phyloP scores from a whole-genome alignment of 2,113 vertebrate genomes.

The Blennius ocellaris region DNA sequence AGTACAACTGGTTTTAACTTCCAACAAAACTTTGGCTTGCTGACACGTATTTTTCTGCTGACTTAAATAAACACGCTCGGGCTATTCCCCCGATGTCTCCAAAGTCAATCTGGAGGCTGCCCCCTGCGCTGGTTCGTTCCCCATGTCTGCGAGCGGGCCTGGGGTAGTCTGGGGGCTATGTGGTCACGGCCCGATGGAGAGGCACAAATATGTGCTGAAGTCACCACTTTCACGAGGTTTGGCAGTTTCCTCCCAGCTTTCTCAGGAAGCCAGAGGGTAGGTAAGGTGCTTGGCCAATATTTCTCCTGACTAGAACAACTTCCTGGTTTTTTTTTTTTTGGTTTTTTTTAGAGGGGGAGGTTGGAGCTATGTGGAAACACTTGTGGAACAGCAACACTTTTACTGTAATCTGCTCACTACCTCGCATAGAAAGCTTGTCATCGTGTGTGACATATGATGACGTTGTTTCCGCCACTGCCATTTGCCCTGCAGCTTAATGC shows the following conservation, averaged over 20 bases:
- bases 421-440: neutral
- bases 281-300: slow-evolving; percentile 75
- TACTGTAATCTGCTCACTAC: slow-evolving; percentile 3
- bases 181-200: slow-evolving; percentile 64
- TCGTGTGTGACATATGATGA: neutral
- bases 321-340: slow-evolving; percentile 73
- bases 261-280: slow-evolving; percentile 82
- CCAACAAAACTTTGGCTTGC: slow-evolving; percentile 20
- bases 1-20: slow-evolving; percentile 12
- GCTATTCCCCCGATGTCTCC: slow-evolving; percentile 52
- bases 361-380: slow-evolving; percentile 26
- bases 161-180: slow-evolving; percentile 51
- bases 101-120: slow-evolving; percentile 54
- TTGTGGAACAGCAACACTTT: slow-evolving; percentile 10
- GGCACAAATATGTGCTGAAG: slow-evolving; percentile 80
- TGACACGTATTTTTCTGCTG: slow-evolving; percentile 69
- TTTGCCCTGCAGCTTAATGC: neutral
- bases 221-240: slow-evolving; percentile 72
- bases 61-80: slow-evolving; percentile 61
- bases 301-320: slow-evolving; percentile 76
- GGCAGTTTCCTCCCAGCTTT: slow-evolving; percentile 76
- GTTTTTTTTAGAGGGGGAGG: slow-evolving; percentile 25
- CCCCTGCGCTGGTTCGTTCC: slow-evolving; percentile 42
- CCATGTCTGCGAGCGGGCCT: slow-evolving; percentile 36
- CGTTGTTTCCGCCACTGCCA: neutral